phyloP scores from a whole-genome alignment of 2,113 vertebrate genomes.

The Lethenteron camtschaticum region DNA sequence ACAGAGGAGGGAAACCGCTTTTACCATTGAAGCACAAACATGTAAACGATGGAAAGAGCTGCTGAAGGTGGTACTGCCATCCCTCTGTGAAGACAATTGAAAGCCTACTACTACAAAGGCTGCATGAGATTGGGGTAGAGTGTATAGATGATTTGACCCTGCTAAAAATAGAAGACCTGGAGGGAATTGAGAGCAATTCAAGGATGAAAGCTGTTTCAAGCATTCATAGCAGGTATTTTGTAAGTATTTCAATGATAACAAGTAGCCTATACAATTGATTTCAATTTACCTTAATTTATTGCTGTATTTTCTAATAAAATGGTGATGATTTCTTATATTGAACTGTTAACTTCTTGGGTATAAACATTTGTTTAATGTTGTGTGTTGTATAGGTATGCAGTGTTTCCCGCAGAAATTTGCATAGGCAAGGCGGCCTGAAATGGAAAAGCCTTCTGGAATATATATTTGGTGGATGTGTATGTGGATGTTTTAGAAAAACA shows the following conservation, averaged over 20 bases:
- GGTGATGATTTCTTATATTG: background rate
- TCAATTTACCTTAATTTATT: background rate
- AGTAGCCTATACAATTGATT: background rate
- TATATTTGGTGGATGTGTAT: constrained; percentile 7
- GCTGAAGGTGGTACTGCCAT: no score
- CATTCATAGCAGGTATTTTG: constrained; percentile 8
- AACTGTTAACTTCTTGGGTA: constrained; percentile 4
- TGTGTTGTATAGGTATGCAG: no score
- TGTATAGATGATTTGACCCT: no score
- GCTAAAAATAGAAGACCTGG: background rate
- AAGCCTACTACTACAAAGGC: no score
- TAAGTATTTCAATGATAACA: background rate
- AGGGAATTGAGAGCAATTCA: constrained; percentile 8
- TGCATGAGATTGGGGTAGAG: no score
- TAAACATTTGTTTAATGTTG: background rate
- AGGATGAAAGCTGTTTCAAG: background rate
- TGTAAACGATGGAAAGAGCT: no score
- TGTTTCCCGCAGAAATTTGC: background rate
- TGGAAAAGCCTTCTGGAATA: constrained; percentile 4
- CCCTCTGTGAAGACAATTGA: no score
- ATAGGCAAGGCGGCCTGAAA: background rate
- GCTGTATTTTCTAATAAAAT: background rate
- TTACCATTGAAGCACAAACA: no score
- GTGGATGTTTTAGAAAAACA: background rate
- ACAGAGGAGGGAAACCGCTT: no score